Base-by-base conservation (phyloP, 2,113 vertebrate genomes). In the Onychostoma macrolepis region DNA sequence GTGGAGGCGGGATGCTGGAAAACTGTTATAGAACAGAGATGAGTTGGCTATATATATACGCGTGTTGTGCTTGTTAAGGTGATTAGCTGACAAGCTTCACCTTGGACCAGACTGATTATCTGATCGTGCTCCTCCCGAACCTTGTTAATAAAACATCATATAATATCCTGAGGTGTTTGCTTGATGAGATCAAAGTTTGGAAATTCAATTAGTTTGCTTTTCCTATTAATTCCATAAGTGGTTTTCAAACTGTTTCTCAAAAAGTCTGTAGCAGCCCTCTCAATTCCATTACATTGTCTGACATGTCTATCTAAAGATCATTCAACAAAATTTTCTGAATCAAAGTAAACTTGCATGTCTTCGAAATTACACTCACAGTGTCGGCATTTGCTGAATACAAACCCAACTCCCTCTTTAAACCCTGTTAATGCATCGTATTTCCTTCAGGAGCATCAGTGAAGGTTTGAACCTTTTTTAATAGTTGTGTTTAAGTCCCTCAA, bases 201-300 rank as follows among this genome's bases (percentile, higher is more conserved):
- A 86, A 90, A 72, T 50, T 87, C 81, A 43, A 80, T 58, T 4
- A 87, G 24, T 43, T 50, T 89, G 75, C 75, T 81, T 89, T 58
- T 89, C 74, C 88, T 88, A 61, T 89, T 89, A 61, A 86, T 88
- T 83, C 81, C 67, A 71, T 82, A 81, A n/a, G 87, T 88, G 43
- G 81, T 88, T 88, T 81, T 90, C 33, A 90, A 77, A 21, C 17
- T 89, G 43, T 28, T 63, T 61, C 78, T 90, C 71, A n/a, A 13
- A 28, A 28, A 28, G 61, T 28, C n/a, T 63, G 61, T 63, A 2
- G n/a, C n/a, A 0, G n/a, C 61, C 61, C 61, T 63, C 61, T 63
- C 4, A 63, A 63, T 63, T 63, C 5, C 61, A 63, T 28, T 63
- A 63, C 61, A 63, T 2, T 63, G 61, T 63, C n/a, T 28, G 58